Evolutionary conservation across 1,140 invertebrate species (phyloP), one percentile per base, ranked within the genome.

Genomic region (Ceratoteleas bidentatus): DNA sequence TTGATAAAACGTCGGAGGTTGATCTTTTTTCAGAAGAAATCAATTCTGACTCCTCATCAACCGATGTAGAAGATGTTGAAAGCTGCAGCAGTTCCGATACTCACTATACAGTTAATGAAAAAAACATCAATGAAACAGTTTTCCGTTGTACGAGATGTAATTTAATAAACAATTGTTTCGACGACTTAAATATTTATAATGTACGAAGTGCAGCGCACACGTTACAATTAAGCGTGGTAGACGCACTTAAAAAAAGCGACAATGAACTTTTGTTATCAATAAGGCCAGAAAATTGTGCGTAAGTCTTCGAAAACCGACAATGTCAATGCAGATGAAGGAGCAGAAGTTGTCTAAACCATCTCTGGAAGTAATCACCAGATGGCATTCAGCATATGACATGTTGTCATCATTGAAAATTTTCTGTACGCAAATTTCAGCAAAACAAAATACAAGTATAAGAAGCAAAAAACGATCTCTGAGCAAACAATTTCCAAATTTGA

Each of bases 371-470:
- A 16, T 43, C 2, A 58, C 56, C 8, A 40, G 56, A 43, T 58
- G 56, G 56, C 34, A 58, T 43, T 58, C 56, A 10, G 3, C 32
- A 24, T 58, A 16, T 24, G 56, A 58, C 14, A 58, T 58, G 56
- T 14, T 58, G 6, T 24, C 14, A 36, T 56, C 14, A 16, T 43
- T 58, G 10, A 40, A 58, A 58, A 24, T 2, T 13, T 2, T 57
- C 33, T 57, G 54, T 38, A 32, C 10, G 24, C 6, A 15, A 14
- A 50, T 50, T 50, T 15, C 47, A 50, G 16, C 13, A 50, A 50
- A 50, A 50, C 14, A 50, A 50, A 50, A 13, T n/a, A n/a, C n/a
- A n/a, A n/a, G n/a, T n/a, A n/a, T n/a, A n/a, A n/a, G n/a, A n/a
- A n/a, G n/a, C n/a, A 52, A 24, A 52, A 52, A 52, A 52, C 47